Conservation (phyloP, 2,113 vertebrate species). For the Amphiprion ocellaris region DNA sequence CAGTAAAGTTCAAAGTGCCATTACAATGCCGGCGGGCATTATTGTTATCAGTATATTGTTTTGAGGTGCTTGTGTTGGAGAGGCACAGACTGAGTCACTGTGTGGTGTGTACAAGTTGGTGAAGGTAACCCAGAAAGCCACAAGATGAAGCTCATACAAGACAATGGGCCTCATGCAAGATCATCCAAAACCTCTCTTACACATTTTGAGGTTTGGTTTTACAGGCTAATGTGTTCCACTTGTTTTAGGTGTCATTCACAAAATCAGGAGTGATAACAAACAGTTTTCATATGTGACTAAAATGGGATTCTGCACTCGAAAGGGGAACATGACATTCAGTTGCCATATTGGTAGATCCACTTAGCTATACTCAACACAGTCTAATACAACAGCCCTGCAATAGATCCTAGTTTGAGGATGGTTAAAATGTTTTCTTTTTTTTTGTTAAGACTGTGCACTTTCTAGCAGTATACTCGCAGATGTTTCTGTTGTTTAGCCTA, state of each 20-base stretch:
- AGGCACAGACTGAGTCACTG: slow-evolving; percentile 1
- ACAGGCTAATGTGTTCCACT: neutral
- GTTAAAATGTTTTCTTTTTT: neutral
- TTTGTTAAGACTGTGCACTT: neutral
- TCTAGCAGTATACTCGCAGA: too few species aligned
- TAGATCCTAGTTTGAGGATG: neutral
- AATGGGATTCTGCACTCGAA: too few species aligned
- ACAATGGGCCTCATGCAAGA: slow-evolving; percentile 25
- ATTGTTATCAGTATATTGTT: slow-evolving; percentile 52
- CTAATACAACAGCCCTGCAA: neutral
- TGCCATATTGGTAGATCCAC: neutral
- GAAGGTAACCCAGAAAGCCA: slow-evolving; percentile 12
- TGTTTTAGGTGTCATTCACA: neutral
- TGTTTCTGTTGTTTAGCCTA: too few species aligned
- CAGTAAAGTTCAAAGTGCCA: slow-evolving; percentile 76
- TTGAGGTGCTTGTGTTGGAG: slow-evolving; percentile 29
- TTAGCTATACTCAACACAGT: neutral
- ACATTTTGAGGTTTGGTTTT: neutral
- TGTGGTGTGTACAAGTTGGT: slow-evolving; percentile 3
- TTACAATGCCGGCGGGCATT: slow-evolving; percentile 61
- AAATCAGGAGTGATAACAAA: neutral
- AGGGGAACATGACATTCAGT: neutral
- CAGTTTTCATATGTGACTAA: neutral
- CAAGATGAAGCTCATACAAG: slow-evolving; percentile 18
- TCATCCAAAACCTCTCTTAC: neutral